These are phyloP conservation scores for Pentamera pediparva DNA, from an alignment of 53 echinoderm and acorn worm genomes.

Conservation along the genomic window DNA sequence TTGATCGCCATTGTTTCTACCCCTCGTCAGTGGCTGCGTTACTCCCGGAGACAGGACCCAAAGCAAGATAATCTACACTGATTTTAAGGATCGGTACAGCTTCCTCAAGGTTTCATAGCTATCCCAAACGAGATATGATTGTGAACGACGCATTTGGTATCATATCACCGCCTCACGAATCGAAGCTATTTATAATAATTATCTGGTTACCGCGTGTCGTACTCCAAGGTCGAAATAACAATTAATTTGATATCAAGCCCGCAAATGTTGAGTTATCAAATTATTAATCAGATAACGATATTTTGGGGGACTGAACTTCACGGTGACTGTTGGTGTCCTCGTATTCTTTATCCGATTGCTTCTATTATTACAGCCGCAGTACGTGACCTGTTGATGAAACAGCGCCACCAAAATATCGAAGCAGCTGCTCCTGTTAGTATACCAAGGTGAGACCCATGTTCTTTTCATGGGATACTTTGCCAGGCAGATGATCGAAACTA, in stretches of 20 bases:
- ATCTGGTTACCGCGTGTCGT: not conserved
- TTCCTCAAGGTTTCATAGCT: no score
- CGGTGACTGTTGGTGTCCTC: not conserved
- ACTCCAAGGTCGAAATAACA: not conserved
- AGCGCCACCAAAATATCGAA: not conserved
- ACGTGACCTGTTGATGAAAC: not conserved
- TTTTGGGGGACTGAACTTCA: not conserved
- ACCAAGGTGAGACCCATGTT: slow-evolving; percentile 4
- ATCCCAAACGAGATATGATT: no score
- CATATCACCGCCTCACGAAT: no score
- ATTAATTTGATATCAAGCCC: not conserved
- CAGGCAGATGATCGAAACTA: no score
- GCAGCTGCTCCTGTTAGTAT: slow-evolving; percentile 12
- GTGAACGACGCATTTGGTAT: no score
- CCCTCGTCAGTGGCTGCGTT: no score
- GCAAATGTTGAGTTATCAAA: not conserved
- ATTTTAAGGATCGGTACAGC: no score
- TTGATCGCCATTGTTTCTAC: no score
- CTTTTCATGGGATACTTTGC: not conserved
- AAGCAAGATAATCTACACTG: no score
- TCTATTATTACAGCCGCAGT: not conserved
- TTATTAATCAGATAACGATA: not conserved
- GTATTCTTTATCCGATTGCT: no score
- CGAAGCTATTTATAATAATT: no score
- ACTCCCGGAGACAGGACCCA: no score